Conservation (phyloP, 1,140 invertebrate genomes). For the Drosophila seguyi region DNA sequence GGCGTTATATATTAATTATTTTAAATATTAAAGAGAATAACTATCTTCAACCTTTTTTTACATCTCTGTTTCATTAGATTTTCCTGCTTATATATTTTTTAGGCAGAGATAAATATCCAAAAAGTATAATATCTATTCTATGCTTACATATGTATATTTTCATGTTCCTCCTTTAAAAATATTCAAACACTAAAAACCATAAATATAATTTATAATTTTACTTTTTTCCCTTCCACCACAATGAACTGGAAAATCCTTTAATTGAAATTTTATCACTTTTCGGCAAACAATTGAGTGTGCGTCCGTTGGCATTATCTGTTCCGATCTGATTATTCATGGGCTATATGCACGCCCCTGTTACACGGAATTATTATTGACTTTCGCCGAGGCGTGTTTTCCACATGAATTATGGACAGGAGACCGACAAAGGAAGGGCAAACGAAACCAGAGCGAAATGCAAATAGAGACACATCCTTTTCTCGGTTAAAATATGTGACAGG, state of each 20-base stretch:
- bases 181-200: slow-evolving; percentile 16
- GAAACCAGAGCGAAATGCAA: slow-evolving; percentile 78
- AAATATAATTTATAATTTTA: slow-evolving; percentile 13
- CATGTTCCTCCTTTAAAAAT: slow-evolving; percentile 1
- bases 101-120: too few relatives aligned
- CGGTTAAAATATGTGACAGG: slow-evolving; percentile 70
- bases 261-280: slow-evolving; percentile 41
- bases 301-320: slow-evolving; percentile 21
- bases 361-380: slow-evolving; percentile 43
- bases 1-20: too few relatives aligned
- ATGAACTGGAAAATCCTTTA: slow-evolving; percentile 36
- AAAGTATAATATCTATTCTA: neutral
- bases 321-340: slow-evolving; percentile 40
- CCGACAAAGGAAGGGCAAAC: slow-evolving; percentile 37
- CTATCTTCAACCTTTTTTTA: too few relatives aligned
- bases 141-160: neutral
- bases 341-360: slow-evolving; percentile 34
- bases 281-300: slow-evolving; percentile 8
- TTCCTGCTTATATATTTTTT: too few relatives aligned
- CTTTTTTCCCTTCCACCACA: slow-evolving; percentile 17
- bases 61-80: too few relatives aligned
- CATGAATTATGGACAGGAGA: slow-evolving; percentile 67
- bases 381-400: slow-evolving; percentile 65
- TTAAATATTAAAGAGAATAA: too few relatives aligned
- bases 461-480: slow-evolving; percentile 64